Base-by-base conservation (phyloP, 2,113 vertebrate genomes). In the Cricetomys ansorgei region DNA sequence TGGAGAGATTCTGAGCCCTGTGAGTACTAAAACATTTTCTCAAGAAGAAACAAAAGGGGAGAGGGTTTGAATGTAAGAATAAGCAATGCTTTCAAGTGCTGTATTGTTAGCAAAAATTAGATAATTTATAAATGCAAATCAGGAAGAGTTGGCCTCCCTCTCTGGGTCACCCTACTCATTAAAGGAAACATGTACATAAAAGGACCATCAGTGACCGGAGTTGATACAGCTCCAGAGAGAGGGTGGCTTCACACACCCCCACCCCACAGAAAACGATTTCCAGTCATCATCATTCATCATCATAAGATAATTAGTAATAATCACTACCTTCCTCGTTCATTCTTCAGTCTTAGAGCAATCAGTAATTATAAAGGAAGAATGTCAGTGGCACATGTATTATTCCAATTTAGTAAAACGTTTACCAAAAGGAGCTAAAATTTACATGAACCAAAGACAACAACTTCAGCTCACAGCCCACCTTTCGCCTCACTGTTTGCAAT, bases 101-200 rank as follows among this genome's bases (percentile, higher is more conserved):
- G 25, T 87, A n/a, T 70, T 53, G 67, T 83, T 91, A 83, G 53
- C 89, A 95, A 23, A 96, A 91, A 53, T 88, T 88, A 88, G 72
- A 81, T 88, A 17, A 89, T 86, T 27, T 81, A 64, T 77, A 94
- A 96, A 83, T 16, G 65, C 34, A 80, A 80, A 40, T 34, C 69
- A 72, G 86, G 40, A 76, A 75, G 50, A 70, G 37, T 40, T 64
- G 84, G 86, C 69, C 4, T 92, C 77, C 40, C 17, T 27, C 31
- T 25, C 31, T 85, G 1, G 48, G 59, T 12, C 73, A 73, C 23
- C 40, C 70, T 25, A 29, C 1, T 21, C 64, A 19, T 80, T 55
- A 25, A 45, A 80, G 59, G 67, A 73, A 81, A 88, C 3, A 3
- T 29, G 37, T 8, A 3, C 2, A 17, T 45, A 48, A 75, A 77